Evolutionary conservation across 2,888 invertebrate species (phyloP), one percentile per base, ranked within the genome.

Genomic region (Leptinotarsa rubiginosa): DNA sequence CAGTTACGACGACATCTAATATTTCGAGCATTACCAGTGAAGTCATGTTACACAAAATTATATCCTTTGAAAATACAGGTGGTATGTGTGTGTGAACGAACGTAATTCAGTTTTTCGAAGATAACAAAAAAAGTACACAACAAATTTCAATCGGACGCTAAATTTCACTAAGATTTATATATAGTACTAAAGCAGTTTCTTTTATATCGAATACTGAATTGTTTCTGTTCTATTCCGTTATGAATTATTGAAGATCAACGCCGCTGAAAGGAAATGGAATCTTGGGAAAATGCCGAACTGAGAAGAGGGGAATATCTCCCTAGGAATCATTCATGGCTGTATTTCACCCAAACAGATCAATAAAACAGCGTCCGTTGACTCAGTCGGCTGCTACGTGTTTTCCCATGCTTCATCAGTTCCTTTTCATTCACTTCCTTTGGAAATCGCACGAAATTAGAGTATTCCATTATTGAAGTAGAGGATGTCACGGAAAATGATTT

Each of bases 311-410:
- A 56, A 49, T 16, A 70, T 70, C 70, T 74, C 74, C 67, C 67
- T 62, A 66, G 67, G 74, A 70, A 64, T 74, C 75, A 75, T 75
- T 75, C 75, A 75, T 75, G 74, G 76, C 71, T 59, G 71, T 65
- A 70, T 69, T 10, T 41, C 71, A 76, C 76, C 76, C 76, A 76
- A 76, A 76, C 76, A 76, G 76, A 76, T 76, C 76, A 72, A 76
- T 76, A 76, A 70, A 70, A 41, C 41, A 54, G 75, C 64, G 72
- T 74, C 69, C 75, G 75, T 72, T 72, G 75, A 62, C 75, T 72
- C 59, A 69, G 62, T 65, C 69, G 52, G 56, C 72, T 68, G 66
- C 56, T 56, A 56, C 56, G 62, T 62, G 62, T 47, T 67, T 69
- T 25, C 59, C 69, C 16, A 66, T 66, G 66, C 66, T 70, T 70